A percentile compares a stretch with the other conserved stretches of the same genome.
These are phyloP conservation scores for Hippocampus abdominalis DNA, from an alignment of 2,113 vertebrate genomes.

Conservation along the genomic window DNA sequence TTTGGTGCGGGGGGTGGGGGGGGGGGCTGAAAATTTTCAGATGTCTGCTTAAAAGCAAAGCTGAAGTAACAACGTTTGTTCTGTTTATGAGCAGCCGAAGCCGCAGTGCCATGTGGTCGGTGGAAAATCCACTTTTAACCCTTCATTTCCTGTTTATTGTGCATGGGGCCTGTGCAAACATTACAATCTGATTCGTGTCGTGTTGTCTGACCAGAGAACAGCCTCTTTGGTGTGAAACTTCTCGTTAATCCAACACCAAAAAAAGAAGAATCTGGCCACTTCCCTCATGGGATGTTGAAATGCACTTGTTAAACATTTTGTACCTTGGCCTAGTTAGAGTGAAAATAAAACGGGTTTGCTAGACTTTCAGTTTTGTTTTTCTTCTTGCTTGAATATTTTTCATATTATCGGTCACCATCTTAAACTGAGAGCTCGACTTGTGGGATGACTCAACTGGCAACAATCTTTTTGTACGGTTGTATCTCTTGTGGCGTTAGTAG, in stretches of 20 bases:
- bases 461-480: neutral
- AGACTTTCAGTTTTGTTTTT: neutral
- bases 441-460: neutral
- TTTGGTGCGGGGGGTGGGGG: too few relatives aligned
- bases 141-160: slow-evolving; percentile 68
- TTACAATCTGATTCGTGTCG: slow-evolving; percentile 17
- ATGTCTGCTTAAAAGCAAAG: neutral
- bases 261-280: slow-evolving; percentile 24
- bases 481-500: neutral
- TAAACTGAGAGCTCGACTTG: neutral
- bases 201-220: neutral
- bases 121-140: slow-evolving; percentile 66
- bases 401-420: neutral
- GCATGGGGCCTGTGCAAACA: slow-evolving; percentile 36
- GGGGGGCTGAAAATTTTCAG: neutral
- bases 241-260: slow-evolving; percentile 32
- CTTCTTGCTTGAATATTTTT: neutral
- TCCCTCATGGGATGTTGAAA: slow-evolving; percentile 16
- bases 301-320: slow-evolving; percentile 11
- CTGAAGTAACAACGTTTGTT: neutral
- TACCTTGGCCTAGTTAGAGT: slow-evolving; percentile 2
- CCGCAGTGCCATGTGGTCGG: slow-evolving; percentile 43
- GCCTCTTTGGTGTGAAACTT: neutral
- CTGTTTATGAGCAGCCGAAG: slow-evolving; percentile 44
- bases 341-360: slow-evolving; percentile 14